These are phyloP conservation scores for Sebastes matsubarae DNA, from an alignment of 2,797 vertebrate genomes.

Conservation along the genomic window DNA sequence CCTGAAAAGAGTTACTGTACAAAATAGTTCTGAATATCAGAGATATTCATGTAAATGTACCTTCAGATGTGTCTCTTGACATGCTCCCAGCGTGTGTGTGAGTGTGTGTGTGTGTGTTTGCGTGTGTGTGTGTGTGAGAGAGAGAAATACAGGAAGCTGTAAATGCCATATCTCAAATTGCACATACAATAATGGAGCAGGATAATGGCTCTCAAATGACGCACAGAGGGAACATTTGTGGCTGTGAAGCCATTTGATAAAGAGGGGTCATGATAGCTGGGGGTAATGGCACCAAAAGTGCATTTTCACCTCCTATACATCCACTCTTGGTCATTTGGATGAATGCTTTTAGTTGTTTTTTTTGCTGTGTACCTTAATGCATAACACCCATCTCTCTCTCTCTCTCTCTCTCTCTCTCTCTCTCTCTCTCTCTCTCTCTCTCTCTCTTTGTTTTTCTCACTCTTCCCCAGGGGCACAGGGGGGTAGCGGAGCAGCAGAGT, in stretches of 20 bases:
- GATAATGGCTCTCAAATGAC: constrained; percentile 67
- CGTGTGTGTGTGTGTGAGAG: not conserved
- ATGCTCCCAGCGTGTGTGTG: not conserved
- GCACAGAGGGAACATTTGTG: constrained; percentile 62
- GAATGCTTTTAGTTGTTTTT: constrained; percentile 54
- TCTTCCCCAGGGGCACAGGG: constrained; percentile 20
- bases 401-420: not conserved
- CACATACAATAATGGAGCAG: constrained; percentile 52
- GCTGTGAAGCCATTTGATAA: constrained; percentile 65
- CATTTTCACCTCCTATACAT: constrained; percentile 57
- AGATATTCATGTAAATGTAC: not conserved
- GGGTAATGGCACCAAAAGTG: constrained; percentile 61
- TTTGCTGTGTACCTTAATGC: constrained; percentile 8
- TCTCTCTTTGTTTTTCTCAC: constrained; percentile 18
- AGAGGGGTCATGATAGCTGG: constrained; percentile 62
- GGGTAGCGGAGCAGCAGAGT: not conserved
- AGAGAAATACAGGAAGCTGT: constrained; percentile 29
- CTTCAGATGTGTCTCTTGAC: constrained; percentile 7
- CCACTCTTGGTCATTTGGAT: constrained; percentile 49
- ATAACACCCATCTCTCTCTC: constrained; percentile 5
- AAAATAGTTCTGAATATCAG: not conserved
- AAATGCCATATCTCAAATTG: constrained; percentile 59
- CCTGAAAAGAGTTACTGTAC: not conserved
- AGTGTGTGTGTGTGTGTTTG: not conserved
- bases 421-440: not conserved